These are phyloP conservation scores for Lasioglossum baleicum DNA, from an alignment of 1,140 invertebrate genomes.

Conservation along the genomic window DNA sequence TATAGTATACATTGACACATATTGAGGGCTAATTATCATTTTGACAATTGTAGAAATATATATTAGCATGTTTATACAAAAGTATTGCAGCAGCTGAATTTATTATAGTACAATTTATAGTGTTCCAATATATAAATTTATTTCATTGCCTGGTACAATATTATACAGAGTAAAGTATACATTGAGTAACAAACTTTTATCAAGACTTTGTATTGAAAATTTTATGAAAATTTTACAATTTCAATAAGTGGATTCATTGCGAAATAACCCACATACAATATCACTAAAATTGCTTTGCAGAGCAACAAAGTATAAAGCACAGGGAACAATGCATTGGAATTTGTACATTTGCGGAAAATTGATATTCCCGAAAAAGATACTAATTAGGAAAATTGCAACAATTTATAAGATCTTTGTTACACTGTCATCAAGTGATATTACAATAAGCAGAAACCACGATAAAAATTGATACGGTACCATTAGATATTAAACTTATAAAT, in stretches of 20 bases:
- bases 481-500: neutral
- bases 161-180: neutral
- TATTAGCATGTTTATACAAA: neutral
- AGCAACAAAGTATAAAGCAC: neutral
- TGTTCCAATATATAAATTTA: neutral
- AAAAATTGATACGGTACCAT: neutral
- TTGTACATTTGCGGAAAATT: neutral
- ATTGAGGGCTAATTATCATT: too few species aligned
- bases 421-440: neutral
- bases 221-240: neutral
- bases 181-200: neutral
- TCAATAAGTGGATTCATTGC: neutral
- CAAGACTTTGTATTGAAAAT: neutral
- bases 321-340: neutral
- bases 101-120: neutral
- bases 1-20: too few species aligned
- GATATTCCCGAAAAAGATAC: neutral
- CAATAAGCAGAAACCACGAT: neutral
- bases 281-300: neutral
- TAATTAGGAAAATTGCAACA: slow-evolving; percentile 6
- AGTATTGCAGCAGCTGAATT: neutral
- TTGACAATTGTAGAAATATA: too few species aligned
- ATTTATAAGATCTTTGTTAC: neutral
- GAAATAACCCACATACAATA: neutral
- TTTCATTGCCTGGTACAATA: neutral